Evolutionary conservation across 2,888 invertebrate genomes (phyloP).

Genomic region (Cecidostiba fungosa): DNA sequence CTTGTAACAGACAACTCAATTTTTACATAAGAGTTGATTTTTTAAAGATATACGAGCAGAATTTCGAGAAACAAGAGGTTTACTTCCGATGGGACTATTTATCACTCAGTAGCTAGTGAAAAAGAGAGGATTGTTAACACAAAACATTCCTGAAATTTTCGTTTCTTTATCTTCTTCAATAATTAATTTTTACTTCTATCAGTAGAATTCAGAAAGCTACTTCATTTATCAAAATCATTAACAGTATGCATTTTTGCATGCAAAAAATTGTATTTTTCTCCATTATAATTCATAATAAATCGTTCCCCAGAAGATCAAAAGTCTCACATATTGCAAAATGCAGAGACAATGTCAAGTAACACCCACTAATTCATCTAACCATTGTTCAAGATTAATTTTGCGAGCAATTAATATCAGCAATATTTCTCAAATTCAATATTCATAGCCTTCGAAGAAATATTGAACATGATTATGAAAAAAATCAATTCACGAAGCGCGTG

Average conservation of each 20-base stretch:
- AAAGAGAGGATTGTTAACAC: conserved; percentile 8
- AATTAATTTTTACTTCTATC: neutral
- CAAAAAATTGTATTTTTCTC: conserved; percentile 40
- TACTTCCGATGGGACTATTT: conserved; percentile 40
- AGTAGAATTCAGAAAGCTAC: neutral
- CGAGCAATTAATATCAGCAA: conserved; percentile 28
- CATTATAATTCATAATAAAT: conserved; percentile 39
- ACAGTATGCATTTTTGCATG: conserved; percentile 13
- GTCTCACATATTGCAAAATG: conserved; percentile 19
- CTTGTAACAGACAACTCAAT: neutral
- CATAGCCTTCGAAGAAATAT: conserved; percentile 5
- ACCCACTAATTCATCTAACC: conserved; percentile 34
- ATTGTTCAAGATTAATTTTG: conserved; percentile 36
- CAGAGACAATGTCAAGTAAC: conserved; percentile 28
- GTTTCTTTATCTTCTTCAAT: conserved; percentile 15
- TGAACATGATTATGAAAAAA: neutral
- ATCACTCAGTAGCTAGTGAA: conserved; percentile 1
- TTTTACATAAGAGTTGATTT: neutral
- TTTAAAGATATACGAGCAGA: neutral
- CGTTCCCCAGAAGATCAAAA: neutral
- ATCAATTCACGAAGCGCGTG: neutral
- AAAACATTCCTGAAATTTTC: neutral
- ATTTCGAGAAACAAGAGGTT: neutral
- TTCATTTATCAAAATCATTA: conserved; percentile 52
- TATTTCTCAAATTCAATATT: conserved; percentile 26